Conservation (phyloP, 2,113 vertebrate genomes). For the Candoia aspera region DNA sequence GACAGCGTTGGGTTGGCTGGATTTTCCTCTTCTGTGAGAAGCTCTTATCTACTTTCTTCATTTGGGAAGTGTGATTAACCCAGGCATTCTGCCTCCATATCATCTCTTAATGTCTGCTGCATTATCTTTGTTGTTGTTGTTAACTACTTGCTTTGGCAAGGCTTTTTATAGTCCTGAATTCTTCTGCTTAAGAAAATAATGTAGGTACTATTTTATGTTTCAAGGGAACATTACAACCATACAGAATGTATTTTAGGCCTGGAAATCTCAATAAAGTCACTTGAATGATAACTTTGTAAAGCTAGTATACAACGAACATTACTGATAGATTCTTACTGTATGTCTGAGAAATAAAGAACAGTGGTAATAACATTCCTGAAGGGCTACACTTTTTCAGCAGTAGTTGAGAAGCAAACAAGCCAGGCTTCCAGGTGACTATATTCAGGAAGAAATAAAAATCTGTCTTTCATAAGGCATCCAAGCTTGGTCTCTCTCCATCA, state of each 20-base stretch:
- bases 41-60: not conserved
- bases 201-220: not conserved
- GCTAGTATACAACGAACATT: not conserved
- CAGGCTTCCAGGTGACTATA: not conserved
- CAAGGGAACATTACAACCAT: not conserved
- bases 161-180: not conserved
- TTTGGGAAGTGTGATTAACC: constrained; percentile 10
- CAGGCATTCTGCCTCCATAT: not conserved
- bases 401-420: not conserved
- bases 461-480: not conserved
- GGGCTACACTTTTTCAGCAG: not conserved
- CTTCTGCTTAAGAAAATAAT: not conserved
- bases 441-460: not conserved
- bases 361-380: constrained; percentile 5
- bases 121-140: not conserved
- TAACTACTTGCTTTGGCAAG: not conserved
- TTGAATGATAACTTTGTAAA: not conserved
- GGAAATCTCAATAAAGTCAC: not conserved
- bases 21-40: not conserved
- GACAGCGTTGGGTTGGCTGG: not conserved
- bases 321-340: not conserved
- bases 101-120: not conserved
- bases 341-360: not conserved
- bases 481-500: not conserved
- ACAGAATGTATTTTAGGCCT: not conserved